Percentiles rank a stretch among this genome's conserved stretches.
Evolutionary conservation across 2,113 vertebrate species (phyloP).

Genomic region (Neodontobutis hainanensis): DNA sequence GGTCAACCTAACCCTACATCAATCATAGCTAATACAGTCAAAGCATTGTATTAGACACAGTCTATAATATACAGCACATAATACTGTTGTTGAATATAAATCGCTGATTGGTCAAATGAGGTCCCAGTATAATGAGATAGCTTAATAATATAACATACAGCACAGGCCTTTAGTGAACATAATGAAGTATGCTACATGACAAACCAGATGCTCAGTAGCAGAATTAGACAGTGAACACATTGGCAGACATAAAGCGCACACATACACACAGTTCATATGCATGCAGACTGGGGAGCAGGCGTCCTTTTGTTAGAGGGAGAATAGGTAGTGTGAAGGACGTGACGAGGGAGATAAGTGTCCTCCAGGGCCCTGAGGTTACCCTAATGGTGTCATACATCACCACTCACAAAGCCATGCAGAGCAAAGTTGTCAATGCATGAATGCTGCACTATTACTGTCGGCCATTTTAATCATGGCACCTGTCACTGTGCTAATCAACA

Average conservation of each 20-base stretch:
- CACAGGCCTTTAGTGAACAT: slow-evolving; percentile 10
- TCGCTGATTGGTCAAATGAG: slow-evolving; percentile 1
- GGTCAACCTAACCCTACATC: no score
- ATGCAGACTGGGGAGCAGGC: slow-evolving; percentile 70
- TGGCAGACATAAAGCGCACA: slow-evolving; percentile 32
- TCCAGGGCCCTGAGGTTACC: slow-evolving; percentile 81
- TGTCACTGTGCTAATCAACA: slow-evolving; percentile 81
- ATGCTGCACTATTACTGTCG: slow-evolving; percentile 82
- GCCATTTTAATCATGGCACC: slow-evolving; percentile 83
- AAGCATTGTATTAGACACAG: no score
- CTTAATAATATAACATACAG: slow-evolving; percentile 11
- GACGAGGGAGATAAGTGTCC: slow-evolving; percentile 80
- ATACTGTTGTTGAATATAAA: background rate
- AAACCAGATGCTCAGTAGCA: slow-evolving; percentile 36
- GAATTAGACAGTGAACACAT: slow-evolving; percentile 45
- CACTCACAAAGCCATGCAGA: slow-evolving; percentile 80
- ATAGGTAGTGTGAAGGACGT: slow-evolving; percentile 81
- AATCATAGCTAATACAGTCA: no score
- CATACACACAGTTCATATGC: slow-evolving; percentile 66
- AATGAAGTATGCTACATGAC: slow-evolving; percentile 41
- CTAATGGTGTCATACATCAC: slow-evolving; percentile 84
- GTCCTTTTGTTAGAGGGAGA: slow-evolving; percentile 76
- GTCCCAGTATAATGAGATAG: background rate
- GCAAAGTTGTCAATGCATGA: slow-evolving; percentile 83
- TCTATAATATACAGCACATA: no score